A percentile compares a stretch with the other conserved stretches of the same genome.
Conservation (phyloP, 2,113 vertebrate genomes). For the Pogonocichla stellata region DNA sequence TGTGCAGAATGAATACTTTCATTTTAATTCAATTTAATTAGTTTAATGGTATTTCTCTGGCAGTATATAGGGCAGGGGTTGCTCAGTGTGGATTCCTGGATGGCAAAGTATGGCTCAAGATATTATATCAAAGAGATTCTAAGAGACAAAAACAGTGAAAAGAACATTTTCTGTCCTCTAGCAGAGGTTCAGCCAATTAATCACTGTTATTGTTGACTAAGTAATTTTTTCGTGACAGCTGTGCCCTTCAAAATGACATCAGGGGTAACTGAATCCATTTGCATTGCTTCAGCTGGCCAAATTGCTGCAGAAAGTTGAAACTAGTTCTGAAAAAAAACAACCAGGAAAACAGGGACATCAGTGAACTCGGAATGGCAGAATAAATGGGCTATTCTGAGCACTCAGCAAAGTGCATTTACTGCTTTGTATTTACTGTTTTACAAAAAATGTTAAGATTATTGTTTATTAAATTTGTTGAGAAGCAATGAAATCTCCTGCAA, state of each 20-base stretch:
- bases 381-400: background rate
- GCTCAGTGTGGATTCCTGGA: background rate
- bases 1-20: background rate
- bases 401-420: background rate
- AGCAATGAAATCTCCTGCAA: constrained; percentile 9
- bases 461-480: constrained; percentile 12
- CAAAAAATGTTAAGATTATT: background rate
- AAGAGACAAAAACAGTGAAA: background rate
- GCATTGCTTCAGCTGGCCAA: background rate
- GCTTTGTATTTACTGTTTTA: background rate
- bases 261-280: background rate
- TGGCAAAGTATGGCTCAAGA: background rate
- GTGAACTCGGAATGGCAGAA: background rate
- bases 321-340: background rate
- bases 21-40: background rate
- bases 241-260: background rate
- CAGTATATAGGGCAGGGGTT: background rate
- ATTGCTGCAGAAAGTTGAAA: background rate
- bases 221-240: background rate
- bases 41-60: background rate
- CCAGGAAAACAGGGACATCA: background rate
- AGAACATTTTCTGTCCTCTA: background rate
- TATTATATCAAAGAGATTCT: background rate
- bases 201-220: background rate
- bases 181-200: background rate